Conservation (phyloP, 2,888 invertebrate species). For the Melieria picta region DNA sequence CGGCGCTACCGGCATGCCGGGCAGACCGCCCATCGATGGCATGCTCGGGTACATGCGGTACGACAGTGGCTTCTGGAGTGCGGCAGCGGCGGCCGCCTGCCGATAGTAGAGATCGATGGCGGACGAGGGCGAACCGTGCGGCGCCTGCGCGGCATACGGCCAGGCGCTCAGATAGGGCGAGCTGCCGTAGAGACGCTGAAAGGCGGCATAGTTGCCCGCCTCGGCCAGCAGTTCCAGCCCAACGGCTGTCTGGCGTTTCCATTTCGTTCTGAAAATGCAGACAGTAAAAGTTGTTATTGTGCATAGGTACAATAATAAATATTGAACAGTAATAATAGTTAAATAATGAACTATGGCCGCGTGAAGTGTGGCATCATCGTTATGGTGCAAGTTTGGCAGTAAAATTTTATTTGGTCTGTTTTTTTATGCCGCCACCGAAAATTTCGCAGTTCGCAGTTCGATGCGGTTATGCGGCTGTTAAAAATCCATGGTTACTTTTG, state of each 20-base stretch:
- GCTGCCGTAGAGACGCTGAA: slow-evolving; percentile 88
- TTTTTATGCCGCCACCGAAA: too few relatives aligned
- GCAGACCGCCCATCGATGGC: slow-evolving; percentile 54
- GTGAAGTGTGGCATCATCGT: too few relatives aligned
- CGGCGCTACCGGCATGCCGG: slow-evolving; percentile 45
- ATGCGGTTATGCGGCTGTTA: too few relatives aligned
- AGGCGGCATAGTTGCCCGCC: slow-evolving; percentile 97
- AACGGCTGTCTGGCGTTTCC: slow-evolving; percentile 99
- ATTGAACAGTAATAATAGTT: too few relatives aligned
- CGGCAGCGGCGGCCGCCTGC: slow-evolving; percentile 77
- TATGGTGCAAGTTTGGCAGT: too few relatives aligned
- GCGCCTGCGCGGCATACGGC: slow-evolving; percentile 68
- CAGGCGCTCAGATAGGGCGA: slow-evolving; percentile 75
- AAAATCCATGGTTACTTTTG: too few relatives aligned
- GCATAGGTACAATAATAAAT: too few relatives aligned
- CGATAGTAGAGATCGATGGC: slow-evolving; percentile 84
- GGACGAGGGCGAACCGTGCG: slow-evolving; percentile 73
- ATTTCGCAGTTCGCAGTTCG: too few relatives aligned
- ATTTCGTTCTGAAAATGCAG: slow-evolving; percentile 82
- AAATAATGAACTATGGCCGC: too few relatives aligned
- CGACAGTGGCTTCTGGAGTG: slow-evolving; percentile 88
- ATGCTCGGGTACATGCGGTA: slow-evolving; percentile 70
- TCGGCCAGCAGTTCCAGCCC: slow-evolving; percentile 96
- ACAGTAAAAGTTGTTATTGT: too few relatives aligned
- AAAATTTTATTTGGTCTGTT: too few relatives aligned